These are phyloP conservation scores for Thecocarcelia acutangulata DNA, from an alignment of 2,888 invertebrate species.

Conservation along the genomic window DNA sequence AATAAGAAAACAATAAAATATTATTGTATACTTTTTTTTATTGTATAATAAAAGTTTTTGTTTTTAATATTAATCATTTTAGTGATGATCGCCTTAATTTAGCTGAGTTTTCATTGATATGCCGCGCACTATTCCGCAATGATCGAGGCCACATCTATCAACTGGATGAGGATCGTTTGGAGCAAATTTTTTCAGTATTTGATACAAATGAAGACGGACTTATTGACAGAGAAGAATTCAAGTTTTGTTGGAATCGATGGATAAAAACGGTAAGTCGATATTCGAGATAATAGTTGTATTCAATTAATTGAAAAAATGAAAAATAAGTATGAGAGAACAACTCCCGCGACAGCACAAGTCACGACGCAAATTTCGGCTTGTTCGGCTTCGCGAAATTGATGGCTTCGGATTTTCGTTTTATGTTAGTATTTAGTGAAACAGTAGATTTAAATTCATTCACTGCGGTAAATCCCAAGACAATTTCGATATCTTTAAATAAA, in stretches of 20 bases:
- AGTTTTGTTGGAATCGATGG: constrained; percentile 94
- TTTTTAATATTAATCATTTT: constrained; percentile 71
- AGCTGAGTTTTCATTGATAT: constrained; percentile 90
- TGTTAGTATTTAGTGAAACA: too few relatives aligned
- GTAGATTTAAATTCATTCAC: too few relatives aligned
- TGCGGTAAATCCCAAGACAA: too few relatives aligned
- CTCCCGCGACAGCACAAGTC: too few relatives aligned
- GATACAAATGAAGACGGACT: constrained; percentile 89
- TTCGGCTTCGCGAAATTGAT: too few relatives aligned
- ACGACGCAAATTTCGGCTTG: too few relatives aligned
- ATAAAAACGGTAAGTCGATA: constrained; percentile 88
- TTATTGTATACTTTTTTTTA: not conserved
- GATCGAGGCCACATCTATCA: constrained; percentile 92
- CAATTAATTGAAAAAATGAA: too few relatives aligned
- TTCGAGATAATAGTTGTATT: too few relatives aligned
- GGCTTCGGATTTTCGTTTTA: too few relatives aligned
- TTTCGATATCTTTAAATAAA: too few relatives aligned
- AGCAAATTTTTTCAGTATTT: constrained; percentile 90
- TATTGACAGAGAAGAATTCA: constrained; percentile 91
- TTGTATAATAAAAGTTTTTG: not conserved
- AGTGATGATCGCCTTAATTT: constrained; percentile 90
- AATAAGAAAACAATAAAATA: too few relatives aligned
- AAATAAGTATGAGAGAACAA: too few relatives aligned
- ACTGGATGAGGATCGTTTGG: constrained; percentile 86
- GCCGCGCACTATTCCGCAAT: constrained; percentile 92